Base-by-base conservation (phyloP, 2,113 vertebrate genomes). In the Callionymus lyra region DNA sequence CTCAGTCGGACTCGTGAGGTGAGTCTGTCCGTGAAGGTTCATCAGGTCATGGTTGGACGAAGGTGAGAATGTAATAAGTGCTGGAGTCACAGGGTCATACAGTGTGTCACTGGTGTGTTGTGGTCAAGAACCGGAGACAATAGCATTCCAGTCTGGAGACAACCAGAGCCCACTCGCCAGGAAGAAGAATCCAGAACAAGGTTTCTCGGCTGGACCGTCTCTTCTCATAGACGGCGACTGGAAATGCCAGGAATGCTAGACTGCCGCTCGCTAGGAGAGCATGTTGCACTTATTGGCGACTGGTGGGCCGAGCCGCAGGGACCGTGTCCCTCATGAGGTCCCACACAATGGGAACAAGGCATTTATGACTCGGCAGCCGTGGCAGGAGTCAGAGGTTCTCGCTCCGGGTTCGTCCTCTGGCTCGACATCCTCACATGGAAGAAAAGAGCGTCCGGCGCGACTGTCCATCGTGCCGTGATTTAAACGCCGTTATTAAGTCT, bases 181-280 rank as follows among this genome's bases (percentile, higher is more conserved):
- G 72, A 72, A 73, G 53, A 64, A 41, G 38, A 64, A n/a, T n/a
- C 70, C 56, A 70, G 59, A 68, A 70, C 73, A 70, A 68, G 65
- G 66, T 74, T 57, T 59, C 66, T 76, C 53, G 41, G 70, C 62
- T 75, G 56, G 60, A 72, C 37, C 34, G 63, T 70, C 63, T 67
- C 63, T 75, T 70, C 41, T 32, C 47, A 69, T 74, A 72, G 74
- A 83, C 77, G 76, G 77, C 70, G 82, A 83, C 84, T 85, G 76
- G 56, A 83, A 85, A 87, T 86, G 72, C 59, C 46, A 84, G 81
- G 86, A 88, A 88, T 88, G 86, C 85, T 76, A 88, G 86, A 84
- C 84, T 83, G 65, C 63, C 50, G 56, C 86, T 76, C 80, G 41
- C 80, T 80, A 83, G 86, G 86, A 84, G 79, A 75, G 73, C 82